phyloP scores from a whole-genome alignment of 2,113 vertebrate genomes.

The Elaphurus davidianus region DNA sequence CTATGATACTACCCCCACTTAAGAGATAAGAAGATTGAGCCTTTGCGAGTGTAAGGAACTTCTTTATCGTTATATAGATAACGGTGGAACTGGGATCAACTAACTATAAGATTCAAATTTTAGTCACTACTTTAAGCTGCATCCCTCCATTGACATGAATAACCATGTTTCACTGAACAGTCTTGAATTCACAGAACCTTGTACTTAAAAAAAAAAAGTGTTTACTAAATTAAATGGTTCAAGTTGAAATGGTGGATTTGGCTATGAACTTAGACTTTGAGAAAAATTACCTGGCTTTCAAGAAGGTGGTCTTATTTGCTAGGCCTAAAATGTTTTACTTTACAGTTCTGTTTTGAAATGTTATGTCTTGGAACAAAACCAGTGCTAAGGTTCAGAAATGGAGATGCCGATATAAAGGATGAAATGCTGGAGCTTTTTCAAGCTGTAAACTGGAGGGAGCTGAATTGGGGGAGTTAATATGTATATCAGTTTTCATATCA shows the following conservation, averaged over 20 bases:
- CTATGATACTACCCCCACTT: not conserved
- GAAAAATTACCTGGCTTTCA: constrained; percentile 62
- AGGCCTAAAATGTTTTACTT: constrained; percentile 63
- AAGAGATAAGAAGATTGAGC: not conserved
- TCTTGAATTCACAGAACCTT: constrained; percentile 39
- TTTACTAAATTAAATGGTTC: constrained; percentile 59
- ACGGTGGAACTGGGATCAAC: not conserved
- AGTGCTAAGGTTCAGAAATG: constrained; percentile 63
- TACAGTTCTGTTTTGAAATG: constrained; percentile 65
- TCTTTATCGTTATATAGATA: not conserved
- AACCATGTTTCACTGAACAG: constrained; percentile 1
- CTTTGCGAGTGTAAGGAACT: not conserved
- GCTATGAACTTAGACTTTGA: constrained; percentile 42
- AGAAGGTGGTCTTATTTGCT: constrained; percentile 65
- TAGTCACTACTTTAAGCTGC: not conserved
- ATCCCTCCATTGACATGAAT: not conserved
- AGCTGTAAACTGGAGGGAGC: not conserved
- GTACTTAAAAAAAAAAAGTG: not conserved
- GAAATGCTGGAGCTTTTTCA: constrained; percentile 23
- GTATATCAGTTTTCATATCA: constrained; percentile 29
- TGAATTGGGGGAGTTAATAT: not conserved
- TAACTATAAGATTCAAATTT: not conserved
- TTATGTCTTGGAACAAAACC: constrained; percentile 68
- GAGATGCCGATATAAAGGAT: constrained; percentile 60
- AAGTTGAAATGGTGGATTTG: constrained; percentile 55